phyloP scores from a whole-genome alignment of 2,113 vertebrate genomes.

The Ciconia stormi region DNA sequence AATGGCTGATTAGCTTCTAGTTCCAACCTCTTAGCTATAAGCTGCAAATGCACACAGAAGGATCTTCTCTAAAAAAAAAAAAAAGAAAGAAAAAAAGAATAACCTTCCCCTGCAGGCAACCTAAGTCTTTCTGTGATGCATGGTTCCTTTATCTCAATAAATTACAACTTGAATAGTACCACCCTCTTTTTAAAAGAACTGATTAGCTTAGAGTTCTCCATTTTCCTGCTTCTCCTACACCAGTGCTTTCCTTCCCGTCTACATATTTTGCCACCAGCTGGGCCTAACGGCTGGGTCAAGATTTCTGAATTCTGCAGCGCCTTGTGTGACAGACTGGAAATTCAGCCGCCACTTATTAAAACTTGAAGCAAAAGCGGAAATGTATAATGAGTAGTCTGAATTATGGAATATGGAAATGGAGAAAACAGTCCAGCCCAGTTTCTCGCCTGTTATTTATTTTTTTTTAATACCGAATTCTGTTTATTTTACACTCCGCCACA shows the following conservation, averaged over 20 bases:
- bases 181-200: neutral
- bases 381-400: neutral
- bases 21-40: conserved; percentile 29
- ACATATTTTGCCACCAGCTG: neutral
- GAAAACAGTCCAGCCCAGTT: neutral
- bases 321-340: neutral
- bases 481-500: neutral
- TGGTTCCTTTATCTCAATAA: conserved; percentile 20
- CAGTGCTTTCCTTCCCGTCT: neutral
- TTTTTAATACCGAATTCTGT: neutral
- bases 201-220: neutral
- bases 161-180: neutral
- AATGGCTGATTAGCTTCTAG: conserved; percentile 61
- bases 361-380: neutral
- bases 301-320: neutral
- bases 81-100: neutral
- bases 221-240: neutral
- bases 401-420: neutral
- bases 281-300: neutral
- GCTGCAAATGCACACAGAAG: conserved; percentile 32
- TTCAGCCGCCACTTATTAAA: neutral
- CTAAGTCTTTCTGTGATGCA: neutral
- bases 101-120: neutral
- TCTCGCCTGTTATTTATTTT: neutral
- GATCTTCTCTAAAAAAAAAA: neutral